Base-by-base conservation (phyloP, 1,140 invertebrate species). In the Diorhabda carinulata region DNA sequence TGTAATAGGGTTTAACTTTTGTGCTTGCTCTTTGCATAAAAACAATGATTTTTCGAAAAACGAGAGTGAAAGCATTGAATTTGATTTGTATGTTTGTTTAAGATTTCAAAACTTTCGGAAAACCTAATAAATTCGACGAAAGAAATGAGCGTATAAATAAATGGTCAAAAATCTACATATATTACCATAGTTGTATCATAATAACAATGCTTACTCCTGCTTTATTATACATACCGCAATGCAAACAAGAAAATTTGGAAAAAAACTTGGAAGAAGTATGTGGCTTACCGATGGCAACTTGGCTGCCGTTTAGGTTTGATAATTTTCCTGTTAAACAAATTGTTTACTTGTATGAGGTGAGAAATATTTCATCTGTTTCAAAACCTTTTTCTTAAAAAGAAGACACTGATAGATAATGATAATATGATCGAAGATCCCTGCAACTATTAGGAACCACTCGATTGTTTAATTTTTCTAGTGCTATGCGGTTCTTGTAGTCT, bases 291-390 rank as follows among this genome's bases (percentile, higher is more conserved):
- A 7, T 9, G 43, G 4, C 43, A 43, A 61, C 58, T 8, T 67
- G 65, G 65, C 43, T 67, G 5, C 65, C 65, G n/a, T 60, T 67
- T 7, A 57, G 47, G 42, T 67, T 40, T n/a, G 65, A 67, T 45
- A 44, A 60, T 45, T 45, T 60, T 47, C 65, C 65, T 7, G 41
- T 60, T 3, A 61, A 67, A 45, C 41, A 45, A 43, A 8, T 67
- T 8, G 57, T 60, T 25, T 67, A 67, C 44, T n/a, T 43, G 25
- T 64, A 64, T 56, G 44, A 64, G 63, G 63, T 64, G 56, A 8
- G 25, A 25, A 25, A 25, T 25, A 25, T 25, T 25, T 25, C 25
- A 25, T 25, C 25, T 25, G 25, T 25, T 25, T 25, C 25, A 25
- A 25, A 25, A 25, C 25, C 25, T 25, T 25, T 25, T 25, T 25